phyloP scores from a whole-genome alignment of 2,888 invertebrate genomes.

The Coecobrya sp. region DNA sequence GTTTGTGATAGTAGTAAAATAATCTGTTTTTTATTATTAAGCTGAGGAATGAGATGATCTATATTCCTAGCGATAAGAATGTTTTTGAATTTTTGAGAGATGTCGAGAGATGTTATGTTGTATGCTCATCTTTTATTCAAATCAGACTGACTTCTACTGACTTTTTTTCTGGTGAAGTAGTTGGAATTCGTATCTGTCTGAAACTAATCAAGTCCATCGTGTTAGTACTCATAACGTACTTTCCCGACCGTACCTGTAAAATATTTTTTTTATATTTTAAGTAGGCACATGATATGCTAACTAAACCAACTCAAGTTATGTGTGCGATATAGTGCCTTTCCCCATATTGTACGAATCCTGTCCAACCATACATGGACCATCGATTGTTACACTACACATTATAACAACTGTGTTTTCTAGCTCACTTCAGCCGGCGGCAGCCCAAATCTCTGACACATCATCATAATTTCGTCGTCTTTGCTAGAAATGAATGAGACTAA shows the following conservation, averaged over 20 bases:
- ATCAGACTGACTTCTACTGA: slow-evolving; percentile 64
- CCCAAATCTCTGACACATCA: slow-evolving; percentile 74
- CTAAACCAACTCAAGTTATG: not conserved
- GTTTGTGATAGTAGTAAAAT: slow-evolving; percentile 35
- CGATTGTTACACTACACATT: slow-evolving; percentile 49
- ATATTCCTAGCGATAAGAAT: slow-evolving; percentile 58
- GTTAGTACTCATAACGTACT: slow-evolving; percentile 6
- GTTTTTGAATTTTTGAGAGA: slow-evolving; percentile 18
- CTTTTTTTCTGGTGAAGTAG: slow-evolving; percentile 26
- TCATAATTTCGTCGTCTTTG: slow-evolving; percentile 56
- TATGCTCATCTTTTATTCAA: slow-evolving; percentile 72
- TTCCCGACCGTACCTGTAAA: not conserved
- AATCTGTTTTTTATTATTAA: slow-evolving; percentile 59
- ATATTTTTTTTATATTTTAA: not conserved
- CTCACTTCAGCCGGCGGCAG: slow-evolving; percentile 69
- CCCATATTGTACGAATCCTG: slow-evolving; percentile 42
- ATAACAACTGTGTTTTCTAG: slow-evolving; percentile 46
- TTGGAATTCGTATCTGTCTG: slow-evolving; percentile 52
- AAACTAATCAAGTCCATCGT: slow-evolving; percentile 59
- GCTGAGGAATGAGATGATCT: slow-evolving; percentile 61
- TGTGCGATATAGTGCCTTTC: not conserved
- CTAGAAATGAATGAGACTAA: slow-evolving; percentile 43
- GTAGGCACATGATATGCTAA: not conserved
- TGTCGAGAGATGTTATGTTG: slow-evolving; percentile 36
- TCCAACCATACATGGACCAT: slow-evolving; percentile 56